A percentile compares a stretch with the other conserved stretches of the same genome.
These are phyloP conservation scores for Lasioglossum vierecki DNA, from an alignment of 2,888 invertebrate genomes.

Conservation along the genomic window DNA sequence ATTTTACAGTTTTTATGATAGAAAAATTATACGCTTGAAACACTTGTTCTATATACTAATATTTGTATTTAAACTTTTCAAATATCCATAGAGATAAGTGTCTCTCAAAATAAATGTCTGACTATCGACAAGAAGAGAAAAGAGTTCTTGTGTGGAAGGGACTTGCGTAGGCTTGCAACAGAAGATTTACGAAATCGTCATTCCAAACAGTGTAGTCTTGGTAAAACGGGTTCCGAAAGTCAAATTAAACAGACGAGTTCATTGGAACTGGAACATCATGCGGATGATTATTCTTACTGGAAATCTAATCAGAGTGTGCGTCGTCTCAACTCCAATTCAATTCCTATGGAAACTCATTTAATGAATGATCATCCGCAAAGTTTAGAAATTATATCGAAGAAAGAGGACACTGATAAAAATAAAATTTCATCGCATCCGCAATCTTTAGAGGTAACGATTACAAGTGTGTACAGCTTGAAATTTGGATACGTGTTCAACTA, in stretches of 20 bases:
- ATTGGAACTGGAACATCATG: slow-evolving; percentile 84
- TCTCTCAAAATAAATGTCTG: slow-evolving; percentile 76
- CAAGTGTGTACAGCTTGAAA: not conserved
- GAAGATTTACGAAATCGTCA: slow-evolving; percentile 80
- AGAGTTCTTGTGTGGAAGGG: slow-evolving; percentile 62
- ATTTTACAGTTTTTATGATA: slow-evolving; percentile 13
- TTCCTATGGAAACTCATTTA: slow-evolving; percentile 79
- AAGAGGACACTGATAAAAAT: slow-evolving; percentile 79
- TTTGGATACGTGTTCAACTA: not conserved
- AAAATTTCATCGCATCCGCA: slow-evolving; percentile 83
- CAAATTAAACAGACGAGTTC: slow-evolving; percentile 86
- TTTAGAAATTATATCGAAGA: slow-evolving; percentile 81
- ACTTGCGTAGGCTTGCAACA: slow-evolving; percentile 79
- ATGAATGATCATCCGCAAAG: slow-evolving; percentile 81
- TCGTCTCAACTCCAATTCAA: slow-evolving; percentile 79
- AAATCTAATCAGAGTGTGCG: slow-evolving; percentile 80
- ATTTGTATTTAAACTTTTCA: slow-evolving; percentile 23
- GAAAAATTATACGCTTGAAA: not conserved
- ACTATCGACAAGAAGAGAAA: slow-evolving; percentile 77
- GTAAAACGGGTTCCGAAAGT: slow-evolving; percentile 84
- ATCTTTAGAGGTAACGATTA: slow-evolving; percentile 78
- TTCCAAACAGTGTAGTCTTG: slow-evolving; percentile 80
- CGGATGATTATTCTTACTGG: slow-evolving; percentile 81
- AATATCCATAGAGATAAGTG: slow-evolving; percentile 71
- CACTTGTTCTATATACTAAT: not conserved